These are phyloP conservation scores for Corapipo altera DNA, from an alignment of 2,113 vertebrate species.

Conservation along the genomic window DNA sequence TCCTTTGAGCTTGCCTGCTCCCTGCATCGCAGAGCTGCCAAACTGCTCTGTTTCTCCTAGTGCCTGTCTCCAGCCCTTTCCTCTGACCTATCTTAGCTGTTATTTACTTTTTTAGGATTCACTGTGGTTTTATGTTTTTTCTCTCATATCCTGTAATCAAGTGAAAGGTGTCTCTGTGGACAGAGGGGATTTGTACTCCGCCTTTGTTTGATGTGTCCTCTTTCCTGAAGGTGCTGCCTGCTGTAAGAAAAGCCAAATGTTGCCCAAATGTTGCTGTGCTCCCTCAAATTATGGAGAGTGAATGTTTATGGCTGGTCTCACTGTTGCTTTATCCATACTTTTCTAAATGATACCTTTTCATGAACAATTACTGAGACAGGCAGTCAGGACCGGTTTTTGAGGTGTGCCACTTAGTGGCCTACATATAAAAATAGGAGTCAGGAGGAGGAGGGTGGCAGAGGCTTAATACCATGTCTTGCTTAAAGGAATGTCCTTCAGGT, in stretches of 20 bases:
- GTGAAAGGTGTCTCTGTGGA: slow-evolving; percentile 15
- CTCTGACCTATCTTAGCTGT: background rate
- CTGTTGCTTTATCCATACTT: slow-evolving; percentile 34
- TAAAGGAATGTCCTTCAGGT: slow-evolving; percentile 61
- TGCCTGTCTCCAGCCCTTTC: background rate
- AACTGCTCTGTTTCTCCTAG: background rate
- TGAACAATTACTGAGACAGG: slow-evolving; percentile 43
- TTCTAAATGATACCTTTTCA: slow-evolving; percentile 61
- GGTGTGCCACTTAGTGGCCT: slow-evolving; percentile 47
- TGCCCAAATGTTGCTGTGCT: background rate
- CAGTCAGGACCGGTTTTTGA: slow-evolving; percentile 41
- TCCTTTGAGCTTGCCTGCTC: background rate
- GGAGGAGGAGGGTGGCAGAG: slow-evolving; percentile 10
- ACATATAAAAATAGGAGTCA: background rate
- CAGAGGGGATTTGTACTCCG: slow-evolving; percentile 24
- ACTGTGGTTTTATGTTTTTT: slow-evolving; percentile 23
- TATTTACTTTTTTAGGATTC: background rate
- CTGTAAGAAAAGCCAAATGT: slow-evolving; percentile 45
- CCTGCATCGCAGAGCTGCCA: background rate
- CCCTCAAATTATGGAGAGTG: slow-evolving; percentile 43
- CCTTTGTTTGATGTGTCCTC: slow-evolving; percentile 45
- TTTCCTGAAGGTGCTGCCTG: slow-evolving; percentile 1
- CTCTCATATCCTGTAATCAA: slow-evolving; percentile 43
- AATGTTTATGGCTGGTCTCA: slow-evolving; percentile 6
- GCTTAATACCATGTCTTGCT: slow-evolving; percentile 37